Evolutionary conservation across 2,113 vertebrate genomes (phyloP), one percentile per base, ranked within the genome.

Genomic region (Eudyptes chrysolophus): DNA sequence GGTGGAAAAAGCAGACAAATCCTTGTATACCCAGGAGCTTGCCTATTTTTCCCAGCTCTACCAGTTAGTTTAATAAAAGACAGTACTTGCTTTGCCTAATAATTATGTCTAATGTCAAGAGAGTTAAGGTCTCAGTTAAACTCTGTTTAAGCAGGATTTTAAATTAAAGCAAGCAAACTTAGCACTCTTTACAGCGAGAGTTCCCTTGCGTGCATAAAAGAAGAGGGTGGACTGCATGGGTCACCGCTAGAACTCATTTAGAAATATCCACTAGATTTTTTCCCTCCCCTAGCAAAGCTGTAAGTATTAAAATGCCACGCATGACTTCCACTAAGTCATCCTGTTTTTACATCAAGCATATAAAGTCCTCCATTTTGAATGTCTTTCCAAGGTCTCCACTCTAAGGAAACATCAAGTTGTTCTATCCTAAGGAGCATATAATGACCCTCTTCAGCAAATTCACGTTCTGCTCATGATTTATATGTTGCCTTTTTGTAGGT

Each of bases 61-160:
- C 22, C 34, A 27, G 77, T 83, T 69, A 82, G 81, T 79, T 96
- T 90, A 90, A 97, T 89, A 94, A 94, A 87, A 80, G 52, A 79
- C 15, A 69, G 74, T 48, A 65, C 87, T 83, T 79, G 57, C 74
- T 94, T 69, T 94, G 69, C 74, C 74, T 92, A 92, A 90, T 84
- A 95, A 96, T 96, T 82, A 81, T 32, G 20, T 87, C 65, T 93
- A 91, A 87, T 85, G 49, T 92, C 91, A 96, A 87, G 91, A 96
- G 91, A 96, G 25, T 85, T 94, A 72, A 92, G 46, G 46, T 89
- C 74, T 92, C 71, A 78, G 69, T 89, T 94, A 95, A 94, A 87
- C 7, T 87, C 91, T 85, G 4, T 97, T 97, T 91, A 93, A 95
- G 84, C 48, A 90, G 40, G 81, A 62, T 90, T 95, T 96, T 84